Percentiles rank a stretch among this genome's conserved stretches.
phyloP scores from a whole-genome alignment of 2,113 vertebrate genomes.

The Onychostruthus taczanowskii region DNA sequence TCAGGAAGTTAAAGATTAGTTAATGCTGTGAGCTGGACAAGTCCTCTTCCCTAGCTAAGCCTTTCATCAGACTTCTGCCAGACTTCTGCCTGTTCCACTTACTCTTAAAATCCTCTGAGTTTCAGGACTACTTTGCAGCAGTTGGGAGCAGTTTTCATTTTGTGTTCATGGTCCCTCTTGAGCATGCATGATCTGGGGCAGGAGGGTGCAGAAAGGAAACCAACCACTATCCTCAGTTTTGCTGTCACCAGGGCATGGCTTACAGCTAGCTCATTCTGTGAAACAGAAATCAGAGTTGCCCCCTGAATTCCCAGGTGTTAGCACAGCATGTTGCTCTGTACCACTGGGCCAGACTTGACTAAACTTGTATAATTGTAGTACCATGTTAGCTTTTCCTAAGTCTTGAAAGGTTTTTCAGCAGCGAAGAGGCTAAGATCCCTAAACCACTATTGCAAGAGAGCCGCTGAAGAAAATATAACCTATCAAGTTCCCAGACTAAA shows the following conservation, averaged over 20 bases:
- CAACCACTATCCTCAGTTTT: background rate
- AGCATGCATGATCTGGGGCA: background rate
- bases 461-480: background rate
- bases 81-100: background rate
- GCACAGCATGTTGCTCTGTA: background rate
- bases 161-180: background rate
- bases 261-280: background rate
- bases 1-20: background rate
- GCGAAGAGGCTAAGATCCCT: background rate
- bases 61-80: background rate
- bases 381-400: background rate
- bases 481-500: constrained; percentile 28
- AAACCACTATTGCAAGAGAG: background rate
- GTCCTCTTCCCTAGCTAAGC: background rate
- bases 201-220: background rate
- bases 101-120: background rate
- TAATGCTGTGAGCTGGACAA: background rate
- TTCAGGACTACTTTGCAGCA: background rate
- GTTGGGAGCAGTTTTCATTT: background rate
- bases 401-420: constrained; percentile 10
- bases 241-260: background rate
- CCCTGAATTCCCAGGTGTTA: background rate
- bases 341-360: constrained; percentile 2
- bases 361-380: constrained; percentile 35
- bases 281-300: background rate